Percentiles rank a stretch among this genome's conserved stretches.
Conservation (phyloP, 2,888 invertebrate species). For the Boloria euphrosyne region DNA sequence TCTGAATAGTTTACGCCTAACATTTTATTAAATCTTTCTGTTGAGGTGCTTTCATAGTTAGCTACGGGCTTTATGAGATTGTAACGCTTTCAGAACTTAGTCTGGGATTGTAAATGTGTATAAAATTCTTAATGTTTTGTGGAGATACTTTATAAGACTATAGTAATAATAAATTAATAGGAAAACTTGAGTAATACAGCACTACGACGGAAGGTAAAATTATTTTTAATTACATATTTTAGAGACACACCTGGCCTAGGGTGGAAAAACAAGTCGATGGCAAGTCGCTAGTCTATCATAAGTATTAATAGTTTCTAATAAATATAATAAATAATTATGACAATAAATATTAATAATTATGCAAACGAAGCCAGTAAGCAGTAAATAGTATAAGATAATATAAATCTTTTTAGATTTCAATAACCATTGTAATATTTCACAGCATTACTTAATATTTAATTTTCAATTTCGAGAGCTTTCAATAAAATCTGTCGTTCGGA, state of each 20-base stretch:
- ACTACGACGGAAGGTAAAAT: too few species aligned
- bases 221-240: too few species aligned
- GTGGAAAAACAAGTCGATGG: too few species aligned
- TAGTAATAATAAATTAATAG: background rate
- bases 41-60: constrained; percentile 13
- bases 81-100: background rate
- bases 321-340: too few species aligned
- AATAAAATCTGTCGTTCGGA: constrained; percentile 28
- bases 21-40: constrained; percentile 35
- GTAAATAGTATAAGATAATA: background rate
- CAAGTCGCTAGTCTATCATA: too few species aligned
- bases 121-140: background rate
- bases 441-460: constrained; percentile 23
- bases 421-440: constrained; percentile 13
- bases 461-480: constrained; percentile 26
- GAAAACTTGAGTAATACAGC: too few species aligned
- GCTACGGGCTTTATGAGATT: constrained; percentile 4
- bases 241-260: too few species aligned
- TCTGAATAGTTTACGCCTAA: constrained; percentile 33
- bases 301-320: too few species aligned
- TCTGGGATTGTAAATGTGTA: background rate
- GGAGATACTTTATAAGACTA: background rate
- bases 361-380: background rate
- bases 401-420: constrained; percentile 2
- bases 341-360: background rate